These are phyloP conservation scores for Chionoecetes opilio DNA, from an alignment of 1,140 invertebrate genomes.

Conservation along the genomic window DNA sequence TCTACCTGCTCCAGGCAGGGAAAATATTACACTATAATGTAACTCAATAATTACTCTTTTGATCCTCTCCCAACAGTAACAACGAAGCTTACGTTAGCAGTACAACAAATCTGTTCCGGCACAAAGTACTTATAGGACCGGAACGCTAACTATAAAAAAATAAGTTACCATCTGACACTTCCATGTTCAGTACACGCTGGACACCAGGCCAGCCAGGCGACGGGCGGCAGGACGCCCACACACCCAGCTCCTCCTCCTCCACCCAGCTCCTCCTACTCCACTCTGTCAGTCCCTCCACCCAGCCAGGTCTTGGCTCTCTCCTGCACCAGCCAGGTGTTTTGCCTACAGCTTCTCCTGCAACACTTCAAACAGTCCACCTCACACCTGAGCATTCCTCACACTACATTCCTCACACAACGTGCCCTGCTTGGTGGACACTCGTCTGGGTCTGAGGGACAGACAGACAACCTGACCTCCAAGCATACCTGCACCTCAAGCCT, in stretches of 20 bases:
- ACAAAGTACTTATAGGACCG: neutral
- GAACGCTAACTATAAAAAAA: neutral
- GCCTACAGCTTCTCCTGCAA: neutral
- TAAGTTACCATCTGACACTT: neutral
- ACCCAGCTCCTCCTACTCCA: neutral
- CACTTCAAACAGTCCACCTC: neutral
- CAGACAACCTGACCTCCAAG: constrained; percentile 49
- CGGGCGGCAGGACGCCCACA: neutral
- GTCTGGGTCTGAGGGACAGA: neutral
- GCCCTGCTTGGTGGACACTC: neutral
- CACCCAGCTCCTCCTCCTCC: neutral
- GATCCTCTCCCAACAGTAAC: constrained; percentile 58
- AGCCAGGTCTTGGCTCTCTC: too few relatives aligned
- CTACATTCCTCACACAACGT: neutral
- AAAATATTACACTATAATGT: constrained; percentile 14
- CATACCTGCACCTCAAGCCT: constrained; percentile 55
- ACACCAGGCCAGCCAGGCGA: neutral
- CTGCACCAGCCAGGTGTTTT: neutral
- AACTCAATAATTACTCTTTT: constrained; percentile 34
- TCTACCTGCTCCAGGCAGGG: constrained; percentile 65
- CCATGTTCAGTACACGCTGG: neutral
- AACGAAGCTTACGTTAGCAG: constrained; percentile 47
- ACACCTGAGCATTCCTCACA: neutral
- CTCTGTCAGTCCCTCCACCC: neutral
- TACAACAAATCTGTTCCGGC: constrained; percentile 48